phyloP scores from a whole-genome alignment of 1,140 invertebrate genomes.

The Listronotus oregonensis region DNA sequence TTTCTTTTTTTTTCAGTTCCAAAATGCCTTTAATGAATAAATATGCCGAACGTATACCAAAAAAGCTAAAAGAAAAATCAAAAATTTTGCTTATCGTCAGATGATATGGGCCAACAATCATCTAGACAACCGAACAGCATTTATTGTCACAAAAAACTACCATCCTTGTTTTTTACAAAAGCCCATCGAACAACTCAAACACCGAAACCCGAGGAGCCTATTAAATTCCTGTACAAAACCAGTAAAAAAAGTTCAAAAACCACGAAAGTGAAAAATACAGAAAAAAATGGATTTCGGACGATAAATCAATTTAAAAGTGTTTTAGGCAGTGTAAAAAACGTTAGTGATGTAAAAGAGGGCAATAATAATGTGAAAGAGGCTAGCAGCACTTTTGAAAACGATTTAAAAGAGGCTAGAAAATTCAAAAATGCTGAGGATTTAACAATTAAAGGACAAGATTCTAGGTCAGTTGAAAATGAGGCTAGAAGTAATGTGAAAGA shows the following conservation, averaged over 20 bases:
- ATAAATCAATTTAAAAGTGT: conserved; percentile 17
- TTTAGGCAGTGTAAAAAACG: conserved; percentile 13
- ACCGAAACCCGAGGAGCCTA: conserved; percentile 51
- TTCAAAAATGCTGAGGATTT: no score
- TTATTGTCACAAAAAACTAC: conserved; percentile 41
- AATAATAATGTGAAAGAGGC: background rate
- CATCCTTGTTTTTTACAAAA: conserved; percentile 44
- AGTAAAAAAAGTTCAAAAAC: conserved; percentile 40
- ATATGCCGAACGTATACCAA: no score
- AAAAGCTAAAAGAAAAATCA: no score
- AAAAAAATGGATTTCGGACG: background rate
- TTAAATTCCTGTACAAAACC: conserved; percentile 53
- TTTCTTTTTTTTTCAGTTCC: no score
- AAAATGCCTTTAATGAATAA: no score
- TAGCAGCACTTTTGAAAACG: background rate
- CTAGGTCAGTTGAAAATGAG: no score
- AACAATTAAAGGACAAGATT: no score
- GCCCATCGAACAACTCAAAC: conserved; percentile 38
- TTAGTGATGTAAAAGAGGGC: background rate
- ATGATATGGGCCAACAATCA: conserved; percentile 54
- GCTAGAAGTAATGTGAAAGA: background rate
- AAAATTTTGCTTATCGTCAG: no score
- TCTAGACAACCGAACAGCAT: conserved; percentile 40
- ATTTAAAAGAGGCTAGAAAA: background rate
- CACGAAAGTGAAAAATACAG: background rate